Evolutionary conservation across 2,888 invertebrate species (phyloP), one percentile per base, ranked within the genome.

Genomic region (Hirudinaria manillensis): DNA sequence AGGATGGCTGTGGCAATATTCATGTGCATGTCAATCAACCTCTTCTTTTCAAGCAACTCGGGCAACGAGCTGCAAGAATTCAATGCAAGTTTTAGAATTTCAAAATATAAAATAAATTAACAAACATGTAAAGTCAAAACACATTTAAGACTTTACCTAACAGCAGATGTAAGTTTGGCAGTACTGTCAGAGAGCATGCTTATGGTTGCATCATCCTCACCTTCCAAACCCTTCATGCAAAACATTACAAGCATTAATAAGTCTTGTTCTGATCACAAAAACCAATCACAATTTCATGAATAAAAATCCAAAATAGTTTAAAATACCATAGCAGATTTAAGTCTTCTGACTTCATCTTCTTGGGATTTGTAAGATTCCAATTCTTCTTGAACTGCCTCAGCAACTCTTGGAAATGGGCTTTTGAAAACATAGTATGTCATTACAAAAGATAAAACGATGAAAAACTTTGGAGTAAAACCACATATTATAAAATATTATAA

Each of bases 331-430:
- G 94, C 91, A 68, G 90, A 90, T 86, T 97, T 99, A 16, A 99
- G 86, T 80, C 92, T 91, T 83, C 96, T 97, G 4, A 99, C 95
- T 88, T 99, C 96, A 75, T 95, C 96, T 86, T 99, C 99, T 45
- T 93, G 93, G 74, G 90, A 88, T 84, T 91, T 90, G 85, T 98
- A 98, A 78, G 93, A 92, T 85, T 99, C 99, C 77, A 99, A 86
- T 86, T 97, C 96, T 86, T 95, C 96, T 84, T 99, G 98, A 79
- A 99, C 97, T 6, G 98, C 94, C 86, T 99, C 99, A 2, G 99
- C 99, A 0, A 99, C 99, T 1, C 83, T 82, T 10, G 89, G 89
- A 80, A 89, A 89, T 19, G 88, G 88, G 78, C 85, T 86, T 77
- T 27, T 24, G 36, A 29, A 68, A 32, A 6, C 4, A 6, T n/a